These are phyloP conservation scores for Siniperca scherzeri DNA, from an alignment of 2,797 vertebrate species.

Conservation along the genomic window DNA sequence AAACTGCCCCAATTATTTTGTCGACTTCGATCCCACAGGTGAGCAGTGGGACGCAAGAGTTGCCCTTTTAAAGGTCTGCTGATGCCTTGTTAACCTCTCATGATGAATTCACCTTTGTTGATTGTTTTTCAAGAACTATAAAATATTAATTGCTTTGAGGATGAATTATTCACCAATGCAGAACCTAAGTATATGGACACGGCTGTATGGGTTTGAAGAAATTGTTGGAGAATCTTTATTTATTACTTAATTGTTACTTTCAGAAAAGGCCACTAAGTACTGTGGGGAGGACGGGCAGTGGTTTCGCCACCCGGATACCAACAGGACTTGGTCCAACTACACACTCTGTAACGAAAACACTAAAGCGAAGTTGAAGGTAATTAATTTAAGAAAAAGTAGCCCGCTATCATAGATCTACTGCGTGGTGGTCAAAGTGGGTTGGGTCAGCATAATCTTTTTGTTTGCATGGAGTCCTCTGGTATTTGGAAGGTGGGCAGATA, in stretches of 20 bases:
- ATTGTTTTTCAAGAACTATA: conserved; percentile 25
- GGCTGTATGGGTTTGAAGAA: not conserved
- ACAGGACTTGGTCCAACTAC: conserved; percentile 98
- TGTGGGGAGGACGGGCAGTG: conserved; percentile 94
- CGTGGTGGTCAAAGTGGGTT: conserved; percentile 12
- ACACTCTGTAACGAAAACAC: conserved; percentile 95
- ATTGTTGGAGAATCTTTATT: conserved; percentile 13
- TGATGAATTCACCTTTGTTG: conserved; percentile 5
- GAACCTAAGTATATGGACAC: not conserved
- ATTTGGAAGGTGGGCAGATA: conserved; percentile 25
- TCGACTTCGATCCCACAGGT: conserved; percentile 96
- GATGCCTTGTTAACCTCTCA: conserved; percentile 6
- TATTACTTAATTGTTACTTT: conserved; percentile 35
- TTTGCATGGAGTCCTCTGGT: conserved; percentile 1
- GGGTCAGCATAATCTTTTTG: conserved; percentile 37
- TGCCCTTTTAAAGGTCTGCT: not conserved
- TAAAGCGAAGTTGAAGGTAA: conserved; percentile 92
- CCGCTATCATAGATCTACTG: conserved; percentile 27
- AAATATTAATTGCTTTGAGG: conserved; percentile 33
- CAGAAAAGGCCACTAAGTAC: conserved; percentile 94
- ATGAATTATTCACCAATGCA: conserved; percentile 32
- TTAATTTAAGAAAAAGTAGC: conserved; percentile 25
- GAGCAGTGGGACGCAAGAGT: conserved; percentile 25
- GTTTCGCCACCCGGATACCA: conserved; percentile 96
- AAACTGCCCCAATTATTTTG: conserved; percentile 95